These are phyloP conservation scores for Paramisgurnus dabryanus DNA, from an alignment of 2,113 vertebrate genomes.

Conservation along the genomic window DNA sequence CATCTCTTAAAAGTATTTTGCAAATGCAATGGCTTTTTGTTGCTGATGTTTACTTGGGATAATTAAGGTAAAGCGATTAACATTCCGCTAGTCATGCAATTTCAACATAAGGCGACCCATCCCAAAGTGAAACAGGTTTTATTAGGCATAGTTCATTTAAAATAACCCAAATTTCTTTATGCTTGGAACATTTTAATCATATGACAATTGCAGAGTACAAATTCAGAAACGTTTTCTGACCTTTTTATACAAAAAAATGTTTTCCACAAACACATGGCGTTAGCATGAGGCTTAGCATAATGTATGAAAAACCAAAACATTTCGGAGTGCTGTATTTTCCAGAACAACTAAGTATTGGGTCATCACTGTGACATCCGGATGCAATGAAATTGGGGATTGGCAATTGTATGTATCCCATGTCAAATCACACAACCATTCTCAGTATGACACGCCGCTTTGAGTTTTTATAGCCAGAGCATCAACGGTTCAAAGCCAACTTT, in stretches of 20 bases:
- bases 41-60: no score
- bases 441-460: slow-evolving; percentile 6
- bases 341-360: background rate
- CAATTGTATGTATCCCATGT: background rate
- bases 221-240: background rate
- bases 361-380: background rate
- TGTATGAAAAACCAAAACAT: background rate
- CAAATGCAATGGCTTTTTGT: no score
- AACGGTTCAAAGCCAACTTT: slow-evolving; percentile 21
- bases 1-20: background rate
- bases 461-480: background rate
- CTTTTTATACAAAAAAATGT: background rate
- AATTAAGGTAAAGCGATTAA: no score
- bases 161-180: no score
- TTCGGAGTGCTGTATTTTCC: background rate
- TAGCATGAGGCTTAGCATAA: background rate
- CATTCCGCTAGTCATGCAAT: no score
- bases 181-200: no score
- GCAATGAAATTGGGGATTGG: background rate
- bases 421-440: slow-evolving; percentile 4
- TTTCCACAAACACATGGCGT: background rate
- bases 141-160: no score
- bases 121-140: no score
- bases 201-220: no score
- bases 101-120: no score